These are phyloP conservation scores for Latheticus oryzae DNA, from an alignment of 2,888 invertebrate genomes.

Conservation along the genomic window DNA sequence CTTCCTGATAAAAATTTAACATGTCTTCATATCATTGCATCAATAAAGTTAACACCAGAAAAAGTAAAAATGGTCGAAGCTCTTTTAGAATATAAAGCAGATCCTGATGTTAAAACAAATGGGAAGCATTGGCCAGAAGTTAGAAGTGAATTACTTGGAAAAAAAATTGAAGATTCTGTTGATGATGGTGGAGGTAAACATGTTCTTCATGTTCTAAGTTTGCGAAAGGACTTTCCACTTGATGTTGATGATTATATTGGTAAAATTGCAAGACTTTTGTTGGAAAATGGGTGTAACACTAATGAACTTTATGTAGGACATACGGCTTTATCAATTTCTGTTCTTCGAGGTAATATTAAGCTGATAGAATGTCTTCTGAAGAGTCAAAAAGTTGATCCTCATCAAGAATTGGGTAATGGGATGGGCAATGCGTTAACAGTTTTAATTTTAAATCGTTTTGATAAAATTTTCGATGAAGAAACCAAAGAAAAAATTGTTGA, in stretches of 20 bases:
- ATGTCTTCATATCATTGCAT: slow-evolving; percentile 57
- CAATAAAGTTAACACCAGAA: slow-evolving; percentile 48
- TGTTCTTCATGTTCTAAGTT: slow-evolving; percentile 59
- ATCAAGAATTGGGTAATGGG: slow-evolving; percentile 52
- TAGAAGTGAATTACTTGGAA: slow-evolving; percentile 47
- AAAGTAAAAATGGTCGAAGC: slow-evolving; percentile 50
- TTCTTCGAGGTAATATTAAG: slow-evolving; percentile 57
- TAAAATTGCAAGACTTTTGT: slow-evolving; percentile 49
- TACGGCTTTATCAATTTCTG: slow-evolving; percentile 59
- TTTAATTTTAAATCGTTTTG: slow-evolving; percentile 56
- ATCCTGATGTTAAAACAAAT: slow-evolving; percentile 56
- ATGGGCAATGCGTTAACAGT: slow-evolving; percentile 61
- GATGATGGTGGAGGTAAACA: slow-evolving; percentile 57
- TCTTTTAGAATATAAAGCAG: slow-evolving; percentile 52
- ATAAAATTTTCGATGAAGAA: slow-evolving; percentile 48
- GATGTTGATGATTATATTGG: slow-evolving; percentile 50
- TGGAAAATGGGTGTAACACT: slow-evolving; percentile 46
- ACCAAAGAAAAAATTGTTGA: slow-evolving; percentile 52
- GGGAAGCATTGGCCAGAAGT: slow-evolving; percentile 56
- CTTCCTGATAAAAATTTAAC: slow-evolving; percentile 54
- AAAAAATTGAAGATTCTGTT: slow-evolving; percentile 35
- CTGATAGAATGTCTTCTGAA: slow-evolving; percentile 54
- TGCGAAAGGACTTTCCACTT: slow-evolving; percentile 57
- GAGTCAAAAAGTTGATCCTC: slow-evolving; percentile 53
- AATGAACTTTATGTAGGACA: slow-evolving; percentile 60